phyloP scores from a whole-genome alignment of 2,113 vertebrate genomes.

The Hiodon alosoides region DNA sequence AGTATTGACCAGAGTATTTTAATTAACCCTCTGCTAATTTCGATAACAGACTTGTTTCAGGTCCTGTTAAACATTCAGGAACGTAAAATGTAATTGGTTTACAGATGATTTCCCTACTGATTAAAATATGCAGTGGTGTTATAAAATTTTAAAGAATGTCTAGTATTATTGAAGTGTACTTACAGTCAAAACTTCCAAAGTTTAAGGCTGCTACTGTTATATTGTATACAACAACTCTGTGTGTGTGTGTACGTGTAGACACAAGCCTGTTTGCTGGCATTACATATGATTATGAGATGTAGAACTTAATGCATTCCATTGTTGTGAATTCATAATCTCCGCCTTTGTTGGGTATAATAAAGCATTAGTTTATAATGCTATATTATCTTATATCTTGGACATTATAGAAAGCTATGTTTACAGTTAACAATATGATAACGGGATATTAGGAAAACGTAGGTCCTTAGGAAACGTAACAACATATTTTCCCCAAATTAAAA shows the following conservation, averaged over 20 bases:
- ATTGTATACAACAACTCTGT: not conserved
- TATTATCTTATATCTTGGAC: not conserved
- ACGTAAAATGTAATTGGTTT: not conserved
- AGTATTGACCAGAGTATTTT: no score
- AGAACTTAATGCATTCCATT: slow-evolving; percentile 21
- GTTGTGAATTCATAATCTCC: slow-evolving; percentile 12
- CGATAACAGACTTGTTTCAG: no score
- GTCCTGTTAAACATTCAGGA: not conserved
- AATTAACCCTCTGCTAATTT: no score
- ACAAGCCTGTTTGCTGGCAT: not conserved
- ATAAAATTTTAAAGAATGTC: no score
- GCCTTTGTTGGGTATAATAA: not conserved
- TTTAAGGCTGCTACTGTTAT: not conserved
- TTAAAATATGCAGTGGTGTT: not conserved
- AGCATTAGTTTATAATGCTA: not conserved
- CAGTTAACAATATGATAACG: not conserved
- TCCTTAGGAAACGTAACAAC: no score
- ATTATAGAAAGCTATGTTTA: slow-evolving; percentile 4
- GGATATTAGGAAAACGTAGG: no score
- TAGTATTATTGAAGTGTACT: not conserved
- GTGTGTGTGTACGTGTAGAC: not conserved
- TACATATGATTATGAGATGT: not conserved
- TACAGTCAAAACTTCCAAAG: slow-evolving; percentile 22
- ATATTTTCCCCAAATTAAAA: no score
- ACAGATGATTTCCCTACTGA: not conserved